Conservation (phyloP, 30 jellyfish, hydroid and myxozoan genomes). For the Pseudorhiza aurosa region DNA sequence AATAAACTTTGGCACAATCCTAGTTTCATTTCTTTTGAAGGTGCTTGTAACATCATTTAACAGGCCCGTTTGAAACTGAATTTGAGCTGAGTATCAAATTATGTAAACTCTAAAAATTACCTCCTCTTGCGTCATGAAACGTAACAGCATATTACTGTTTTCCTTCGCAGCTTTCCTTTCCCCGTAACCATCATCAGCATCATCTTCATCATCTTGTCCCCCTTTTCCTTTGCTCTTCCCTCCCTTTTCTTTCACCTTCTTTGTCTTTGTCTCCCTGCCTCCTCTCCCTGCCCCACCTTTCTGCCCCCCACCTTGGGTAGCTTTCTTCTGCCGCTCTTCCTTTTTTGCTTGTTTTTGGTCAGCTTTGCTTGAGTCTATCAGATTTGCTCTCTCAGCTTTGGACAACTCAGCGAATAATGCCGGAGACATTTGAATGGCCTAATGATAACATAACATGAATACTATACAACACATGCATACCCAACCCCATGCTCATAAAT, state of each 20-base stretch:
- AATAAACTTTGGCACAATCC: too few species aligned
- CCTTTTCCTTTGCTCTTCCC: slow-evolving; percentile 33
- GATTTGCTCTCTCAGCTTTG: slow-evolving; percentile 66
- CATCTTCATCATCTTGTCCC: slow-evolving; percentile 75
- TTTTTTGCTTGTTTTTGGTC: slow-evolving; percentile 69
- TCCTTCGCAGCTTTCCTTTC: slow-evolving; percentile 34
- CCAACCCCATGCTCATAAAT: too few species aligned
- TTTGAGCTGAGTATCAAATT: too few species aligned
- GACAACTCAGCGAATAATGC: slow-evolving; percentile 88
- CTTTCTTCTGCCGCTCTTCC: slow-evolving; percentile 93
- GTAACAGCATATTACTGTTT: slow-evolving; percentile 52
- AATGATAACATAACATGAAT: neutral
- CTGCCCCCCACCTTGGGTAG: slow-evolving; percentile 86
- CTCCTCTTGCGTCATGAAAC: slow-evolving; percentile 73
- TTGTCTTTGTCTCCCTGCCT: slow-evolving; percentile 87
- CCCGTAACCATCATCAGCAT: slow-evolving; percentile 44
- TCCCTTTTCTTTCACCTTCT: slow-evolving; percentile 73
- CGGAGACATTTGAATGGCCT: slow-evolving; percentile 86
- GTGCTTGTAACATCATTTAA: too few species aligned
- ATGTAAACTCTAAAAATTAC: slow-evolving; percentile 33
- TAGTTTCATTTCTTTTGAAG: too few species aligned
- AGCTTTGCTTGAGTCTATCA: slow-evolving; percentile 68
- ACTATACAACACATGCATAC: neutral
- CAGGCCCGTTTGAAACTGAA: too few species aligned
- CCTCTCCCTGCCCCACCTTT: slow-evolving; percentile 97